These are phyloP conservation scores for Huso huso DNA, from an alignment of 2,797 vertebrate species.

Conservation along the genomic window DNA sequence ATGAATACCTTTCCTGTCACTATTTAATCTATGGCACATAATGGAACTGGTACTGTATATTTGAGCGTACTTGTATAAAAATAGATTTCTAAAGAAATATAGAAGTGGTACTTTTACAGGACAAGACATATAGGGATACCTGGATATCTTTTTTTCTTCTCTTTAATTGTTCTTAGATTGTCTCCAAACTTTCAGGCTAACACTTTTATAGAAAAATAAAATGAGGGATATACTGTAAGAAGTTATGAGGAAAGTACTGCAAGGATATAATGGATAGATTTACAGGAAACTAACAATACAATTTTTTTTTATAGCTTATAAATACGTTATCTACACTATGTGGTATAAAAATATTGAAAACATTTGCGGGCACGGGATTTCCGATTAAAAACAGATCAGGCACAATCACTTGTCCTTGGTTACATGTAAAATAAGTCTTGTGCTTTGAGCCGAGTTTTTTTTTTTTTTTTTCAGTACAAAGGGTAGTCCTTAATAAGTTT, in stretches of 20 bases:
- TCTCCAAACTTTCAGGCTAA: slow-evolving; percentile 49
- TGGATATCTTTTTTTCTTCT: slow-evolving; percentile 33
- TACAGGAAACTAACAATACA: slow-evolving; percentile 64
- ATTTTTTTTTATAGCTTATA: slow-evolving; percentile 81
- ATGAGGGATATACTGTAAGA: slow-evolving; percentile 66
- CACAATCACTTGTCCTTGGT: slow-evolving; percentile 54
- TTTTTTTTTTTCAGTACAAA: too few species aligned
- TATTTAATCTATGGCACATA: slow-evolving; percentile 29
- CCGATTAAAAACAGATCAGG: slow-evolving; percentile 57
- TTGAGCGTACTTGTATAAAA: slow-evolving; percentile 9
- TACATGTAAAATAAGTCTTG: slow-evolving; percentile 21
- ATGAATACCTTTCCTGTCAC: slow-evolving; percentile 34
- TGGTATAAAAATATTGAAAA: slow-evolving; percentile 79
- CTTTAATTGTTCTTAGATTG: slow-evolving; percentile 47
- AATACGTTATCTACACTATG: slow-evolving; percentile 81
- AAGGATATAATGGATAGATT: slow-evolving; percentile 74
- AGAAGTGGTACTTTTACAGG: slow-evolving; percentile 10
- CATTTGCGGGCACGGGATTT: slow-evolving; percentile 63
- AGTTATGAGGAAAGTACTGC: slow-evolving; percentile 76
- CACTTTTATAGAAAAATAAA: slow-evolving; percentile 66
- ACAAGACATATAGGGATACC: slow-evolving; percentile 29
- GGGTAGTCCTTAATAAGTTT: too few species aligned
- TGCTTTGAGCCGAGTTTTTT: too few species aligned
- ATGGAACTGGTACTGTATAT: slow-evolving; percentile 21
- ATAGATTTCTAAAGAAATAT: slow-evolving; percentile 14